Evolutionary conservation across 2,113 vertebrate genomes (phyloP).

Genomic region (Stegostoma tigrinum): DNA sequence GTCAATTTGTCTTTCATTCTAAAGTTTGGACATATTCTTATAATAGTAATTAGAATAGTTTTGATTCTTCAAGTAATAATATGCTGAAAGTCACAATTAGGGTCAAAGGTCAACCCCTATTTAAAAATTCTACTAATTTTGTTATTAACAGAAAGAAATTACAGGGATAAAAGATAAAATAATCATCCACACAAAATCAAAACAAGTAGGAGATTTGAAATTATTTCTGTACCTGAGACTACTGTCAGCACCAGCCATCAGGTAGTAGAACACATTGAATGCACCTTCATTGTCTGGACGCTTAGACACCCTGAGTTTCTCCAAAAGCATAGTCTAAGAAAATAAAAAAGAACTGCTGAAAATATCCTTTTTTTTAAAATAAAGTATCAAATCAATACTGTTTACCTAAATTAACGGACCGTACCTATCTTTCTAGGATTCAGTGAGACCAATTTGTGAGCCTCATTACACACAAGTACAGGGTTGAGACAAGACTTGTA

Average conservation of each 20-base stretch:
- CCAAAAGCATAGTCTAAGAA: conserved; percentile 83
- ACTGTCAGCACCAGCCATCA: conserved; percentile 81
- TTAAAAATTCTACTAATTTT: neutral
- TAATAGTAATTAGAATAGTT: neutral
- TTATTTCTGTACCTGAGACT: conserved; percentile 64
- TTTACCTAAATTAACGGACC: neutral
- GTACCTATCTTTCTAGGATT: neutral
- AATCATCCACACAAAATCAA: neutral
- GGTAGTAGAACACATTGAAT: conserved; percentile 90
- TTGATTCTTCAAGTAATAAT: neutral
- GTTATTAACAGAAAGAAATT: neutral
- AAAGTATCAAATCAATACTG: neutral
- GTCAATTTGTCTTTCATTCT: neutral
- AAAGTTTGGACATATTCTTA: neutral
- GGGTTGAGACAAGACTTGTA: neutral
- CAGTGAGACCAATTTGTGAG: neutral
- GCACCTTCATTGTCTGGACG: conserved; percentile 73
- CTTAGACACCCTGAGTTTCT: conserved; percentile 79
- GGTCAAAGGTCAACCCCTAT: neutral
- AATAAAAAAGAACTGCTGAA: neutral
- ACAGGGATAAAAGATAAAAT: neutral
- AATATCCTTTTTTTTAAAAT: neutral
- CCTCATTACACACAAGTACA: neutral
- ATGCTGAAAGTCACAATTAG: neutral
- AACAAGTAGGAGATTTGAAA: neutral